Percentiles rank a stretch among this genome's conserved stretches.
phyloP scores from a whole-genome alignment of 2,797 vertebrate genomes.

The Fundulus diaphanus region DNA sequence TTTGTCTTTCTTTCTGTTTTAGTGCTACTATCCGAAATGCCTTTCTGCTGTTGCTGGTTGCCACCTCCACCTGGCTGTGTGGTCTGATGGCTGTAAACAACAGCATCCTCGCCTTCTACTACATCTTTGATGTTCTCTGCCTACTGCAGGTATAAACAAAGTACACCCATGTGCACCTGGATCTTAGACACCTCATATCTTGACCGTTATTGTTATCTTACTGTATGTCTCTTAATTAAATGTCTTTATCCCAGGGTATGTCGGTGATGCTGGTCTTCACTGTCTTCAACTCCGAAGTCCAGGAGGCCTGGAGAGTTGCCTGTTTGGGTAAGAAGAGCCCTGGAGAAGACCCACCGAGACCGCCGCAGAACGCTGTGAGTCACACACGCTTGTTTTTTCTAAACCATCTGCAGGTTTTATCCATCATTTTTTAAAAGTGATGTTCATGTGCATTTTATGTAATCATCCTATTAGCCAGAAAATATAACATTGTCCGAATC shows the following conservation, averaged over 20 bases:
- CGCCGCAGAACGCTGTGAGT: constrained; percentile 83
- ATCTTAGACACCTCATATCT: neutral
- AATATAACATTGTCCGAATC: neutral
- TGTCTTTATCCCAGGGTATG: constrained; percentile 82
- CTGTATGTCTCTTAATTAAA: neutral
- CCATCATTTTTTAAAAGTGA: neutral
- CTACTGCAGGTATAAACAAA: constrained; percentile 89
- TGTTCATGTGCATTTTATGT: neutral
- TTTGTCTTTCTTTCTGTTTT: constrained; percentile 57
- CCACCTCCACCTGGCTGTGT: constrained; percentile 95
- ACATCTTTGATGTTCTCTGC: constrained; percentile 94
- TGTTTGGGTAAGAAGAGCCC: constrained; percentile 91
- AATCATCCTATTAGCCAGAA: neutral
- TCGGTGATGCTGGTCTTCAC: constrained; percentile 91
- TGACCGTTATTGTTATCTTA: neutral
- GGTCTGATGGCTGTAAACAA: constrained; percentile 98
- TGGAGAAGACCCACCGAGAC: constrained; percentile 85
- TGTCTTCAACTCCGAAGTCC: constrained; percentile 90
- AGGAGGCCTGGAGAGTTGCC: constrained; percentile 90
- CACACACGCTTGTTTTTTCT: neutral
- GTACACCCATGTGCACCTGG: neutral
- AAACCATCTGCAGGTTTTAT: neutral
- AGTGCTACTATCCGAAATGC: constrained; percentile 93
- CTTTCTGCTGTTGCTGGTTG: constrained; percentile 93
- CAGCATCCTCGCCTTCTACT: constrained; percentile 97